phyloP scores from a whole-genome alignment of 1,140 invertebrate genomes.

The Cydia splendana region DNA sequence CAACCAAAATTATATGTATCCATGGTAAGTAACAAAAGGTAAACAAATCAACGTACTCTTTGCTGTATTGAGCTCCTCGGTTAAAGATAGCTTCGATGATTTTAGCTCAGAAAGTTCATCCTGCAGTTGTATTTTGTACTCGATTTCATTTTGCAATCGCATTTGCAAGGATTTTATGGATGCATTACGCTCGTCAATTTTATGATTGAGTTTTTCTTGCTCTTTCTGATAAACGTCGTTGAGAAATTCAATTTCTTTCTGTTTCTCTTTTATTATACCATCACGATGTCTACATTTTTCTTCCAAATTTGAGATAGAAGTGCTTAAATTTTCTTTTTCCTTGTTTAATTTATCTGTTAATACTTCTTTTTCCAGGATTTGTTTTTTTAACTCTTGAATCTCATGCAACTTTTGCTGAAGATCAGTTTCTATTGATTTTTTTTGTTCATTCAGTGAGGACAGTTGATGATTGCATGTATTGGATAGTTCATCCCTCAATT shows the following conservation, averaged over 20 bases:
- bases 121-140: slow-evolving; percentile 53
- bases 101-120: slow-evolving; percentile 39
- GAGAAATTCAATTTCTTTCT: slow-evolving; percentile 53
- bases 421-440: slow-evolving; percentile 44
- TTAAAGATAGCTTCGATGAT: slow-evolving; percentile 34
- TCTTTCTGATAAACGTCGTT: slow-evolving; percentile 47
- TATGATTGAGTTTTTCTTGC: slow-evolving; percentile 45
- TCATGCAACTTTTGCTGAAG: slow-evolving; percentile 52
- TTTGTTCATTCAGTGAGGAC: slow-evolving; percentile 47
- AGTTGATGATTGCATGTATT: slow-evolving; percentile 57
- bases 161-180: slow-evolving; percentile 52
- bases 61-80: slow-evolving; percentile 39
- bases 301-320: slow-evolving; percentile 42
- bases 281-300: slow-evolving; percentile 49
- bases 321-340: slow-evolving; percentile 47
- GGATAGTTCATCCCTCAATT: slow-evolving; percentile 49
- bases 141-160: slow-evolving; percentile 59
- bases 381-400: slow-evolving; percentile 44
- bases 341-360: slow-evolving; percentile 48
- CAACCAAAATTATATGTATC: no score
- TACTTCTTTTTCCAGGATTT: slow-evolving; percentile 46
- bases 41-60: slow-evolving; percentile 20
- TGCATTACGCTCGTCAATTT: slow-evolving; percentile 55
- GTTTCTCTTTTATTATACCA: slow-evolving; percentile 46
- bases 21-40: neutral